Conservation (phyloP, 2,113 vertebrate species). For the Brachypodius melanocephalos region DNA sequence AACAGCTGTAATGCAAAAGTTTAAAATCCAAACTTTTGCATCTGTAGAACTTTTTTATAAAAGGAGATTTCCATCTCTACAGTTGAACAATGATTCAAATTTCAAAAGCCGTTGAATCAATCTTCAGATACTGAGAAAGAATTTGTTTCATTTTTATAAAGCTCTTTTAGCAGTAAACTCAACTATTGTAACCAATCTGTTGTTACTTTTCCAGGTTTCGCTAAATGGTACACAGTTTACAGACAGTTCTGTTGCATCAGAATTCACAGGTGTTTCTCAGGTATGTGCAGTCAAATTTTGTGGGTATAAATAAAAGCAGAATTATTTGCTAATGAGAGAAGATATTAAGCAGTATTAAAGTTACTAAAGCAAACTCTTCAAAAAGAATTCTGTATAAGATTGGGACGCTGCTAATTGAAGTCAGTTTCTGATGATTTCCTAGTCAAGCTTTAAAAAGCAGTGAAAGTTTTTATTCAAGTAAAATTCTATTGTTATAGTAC, state of each 20-base stretch:
- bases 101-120: not conserved
- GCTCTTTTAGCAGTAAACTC: not conserved
- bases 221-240: constrained; percentile 86
- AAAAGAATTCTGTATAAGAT: not conserved
- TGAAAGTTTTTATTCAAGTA: not conserved
- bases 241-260: constrained; percentile 84
- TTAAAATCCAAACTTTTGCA: not conserved
- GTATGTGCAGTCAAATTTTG: constrained; percentile 59
- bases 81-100: not conserved
- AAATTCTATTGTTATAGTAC: not conserved
- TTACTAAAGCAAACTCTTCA: not conserved
- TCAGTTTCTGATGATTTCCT: not conserved
- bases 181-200: not conserved
- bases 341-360: not conserved
- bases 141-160: not conserved
- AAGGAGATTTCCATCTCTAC: not conserved
- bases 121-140: not conserved
- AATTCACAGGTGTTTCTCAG: constrained; percentile 89
- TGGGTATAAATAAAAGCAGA: not conserved
- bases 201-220: constrained; percentile 74
- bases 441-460: not conserved
- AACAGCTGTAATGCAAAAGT: not conserved
- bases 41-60: not conserved
- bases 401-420: not conserved
- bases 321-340: not conserved